Base-by-base conservation (phyloP, 2,888 invertebrate genomes). In the Xiphydria camelus region DNA sequence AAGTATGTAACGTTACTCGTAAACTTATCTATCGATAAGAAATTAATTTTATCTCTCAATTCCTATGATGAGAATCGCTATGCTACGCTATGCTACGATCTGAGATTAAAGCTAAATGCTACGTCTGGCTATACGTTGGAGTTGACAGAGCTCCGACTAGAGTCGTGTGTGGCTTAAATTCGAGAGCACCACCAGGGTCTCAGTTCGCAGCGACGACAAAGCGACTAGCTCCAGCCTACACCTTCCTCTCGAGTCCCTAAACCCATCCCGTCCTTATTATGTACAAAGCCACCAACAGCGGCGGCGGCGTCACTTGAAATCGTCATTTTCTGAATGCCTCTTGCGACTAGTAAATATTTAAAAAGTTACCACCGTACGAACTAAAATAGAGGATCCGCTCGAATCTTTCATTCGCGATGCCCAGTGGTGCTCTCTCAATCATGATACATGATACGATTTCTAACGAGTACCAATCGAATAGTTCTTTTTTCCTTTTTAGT, bases 11-110 rank as follows among this genome's bases (percentile, higher is more conserved):
- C 55, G 45, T 62, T 61, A 61, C 36, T 57, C 53, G 54, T 59
- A 56, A 59, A 58, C 52, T 54, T 54, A 53, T 57, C 49, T 60
- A 60, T 55, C 54, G 49, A 61, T 64, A 56, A 53, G 57, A 62
- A 64, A 62, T 53, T 39, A 61, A 60, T 42, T 19, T 26, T 44
- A 47, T 51, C 45, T 51, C 45, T 68, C 68, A 66, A 68, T 68
- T 68, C 68, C 67, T 66, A 64, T 62, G 57, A 64, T 53, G 55
- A 66, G 55, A 56, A 59, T 58, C 52, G 47, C 53, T 58, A 56
- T 26, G 14, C 10, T 38, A 42, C 25, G 21, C 52, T 55, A 55
- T 42, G 34, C 51, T 55, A 53, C 43, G 38, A 53, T 51, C 48
- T 51, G 51, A 53, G 56, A 53, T 53, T 49, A 49, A 51, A 42